Evolutionary conservation across 2,797 vertebrate species (phyloP).

Genomic region (Manis crassicaudata): DNA sequence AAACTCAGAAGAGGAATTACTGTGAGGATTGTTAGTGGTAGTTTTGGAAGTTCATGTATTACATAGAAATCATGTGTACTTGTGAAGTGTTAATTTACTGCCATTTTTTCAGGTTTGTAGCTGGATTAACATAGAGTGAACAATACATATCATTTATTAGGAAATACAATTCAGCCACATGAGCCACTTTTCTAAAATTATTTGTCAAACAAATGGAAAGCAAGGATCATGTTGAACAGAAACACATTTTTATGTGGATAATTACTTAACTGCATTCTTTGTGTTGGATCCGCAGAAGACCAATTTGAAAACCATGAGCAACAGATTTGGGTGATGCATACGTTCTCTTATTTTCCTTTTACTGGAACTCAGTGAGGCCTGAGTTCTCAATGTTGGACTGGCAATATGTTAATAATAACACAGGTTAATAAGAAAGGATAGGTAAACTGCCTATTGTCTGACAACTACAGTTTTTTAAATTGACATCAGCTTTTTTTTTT

Average conservation of each 20-base stretch:
- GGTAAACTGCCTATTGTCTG: slow-evolving; percentile 5
- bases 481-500: not conserved
- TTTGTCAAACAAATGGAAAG: not conserved
- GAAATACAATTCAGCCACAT: not conserved
- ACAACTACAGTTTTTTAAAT: not conserved
- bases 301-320: slow-evolving; percentile 13
- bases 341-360: not conserved
- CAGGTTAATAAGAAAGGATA: not conserved
- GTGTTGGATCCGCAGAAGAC: not conserved
- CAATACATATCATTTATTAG: not conserved
- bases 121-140: not conserved
- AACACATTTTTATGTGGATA: slow-evolving; percentile 22
- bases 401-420: not conserved
- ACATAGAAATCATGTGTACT: not conserved
- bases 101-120: slow-evolving; percentile 18
- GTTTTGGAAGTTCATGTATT: not conserved
- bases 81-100: slow-evolving; percentile 15
- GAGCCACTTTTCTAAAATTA: slow-evolving; percentile 16
- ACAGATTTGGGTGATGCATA: not conserved
- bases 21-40: not conserved
- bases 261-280: slow-evolving; percentile 34
- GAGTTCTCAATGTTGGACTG: not conserved
- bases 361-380: not conserved
- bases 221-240: slow-evolving; percentile 30
- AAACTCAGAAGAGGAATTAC: slow-evolving; percentile 1